Percentiles rank a stretch among this genome's conserved stretches.
Evolutionary conservation across 2,113 vertebrate species (phyloP).

Genomic region (Panthera tigris): DNA sequence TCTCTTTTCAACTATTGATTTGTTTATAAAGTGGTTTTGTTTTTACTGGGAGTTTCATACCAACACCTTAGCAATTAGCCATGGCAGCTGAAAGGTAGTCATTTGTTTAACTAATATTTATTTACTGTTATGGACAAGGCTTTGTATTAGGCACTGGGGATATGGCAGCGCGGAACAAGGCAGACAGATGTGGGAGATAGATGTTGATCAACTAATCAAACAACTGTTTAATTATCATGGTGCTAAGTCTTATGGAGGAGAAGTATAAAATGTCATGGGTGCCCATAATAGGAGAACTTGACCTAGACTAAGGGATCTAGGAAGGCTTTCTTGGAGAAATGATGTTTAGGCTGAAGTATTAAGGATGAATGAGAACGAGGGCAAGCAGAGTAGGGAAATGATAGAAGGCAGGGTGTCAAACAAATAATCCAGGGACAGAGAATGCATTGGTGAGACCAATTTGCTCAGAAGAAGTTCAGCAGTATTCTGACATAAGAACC

Average conservation of each 20-base stretch:
- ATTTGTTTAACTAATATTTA: not conserved
- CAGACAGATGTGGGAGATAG: not conserved
- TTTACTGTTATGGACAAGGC: not conserved
- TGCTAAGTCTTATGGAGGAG: not conserved
- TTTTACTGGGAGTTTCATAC: not conserved
- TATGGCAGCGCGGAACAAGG: not conserved
- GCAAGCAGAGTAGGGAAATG: not conserved
- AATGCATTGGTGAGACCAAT: not conserved
- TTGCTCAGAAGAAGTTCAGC: not conserved
- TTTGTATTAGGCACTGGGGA: not conserved
- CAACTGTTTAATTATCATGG: not conserved
- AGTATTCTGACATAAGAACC: not conserved
- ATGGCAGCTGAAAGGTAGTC: conserved; percentile 10
- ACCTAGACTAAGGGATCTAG: not conserved
- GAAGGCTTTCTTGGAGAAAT: conserved; percentile 10
- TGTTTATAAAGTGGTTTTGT: conserved; percentile 15
- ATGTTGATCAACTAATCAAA: not conserved
- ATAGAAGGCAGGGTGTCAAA: not conserved
- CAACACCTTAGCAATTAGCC: not conserved
- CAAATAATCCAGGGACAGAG: not conserved
- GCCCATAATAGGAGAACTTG: not conserved
- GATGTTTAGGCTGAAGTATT: not conserved
- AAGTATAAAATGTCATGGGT: not conserved
- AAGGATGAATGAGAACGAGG: not conserved
- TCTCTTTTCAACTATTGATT: not conserved